Percentiles rank a stretch among this genome's conserved stretches.
phyloP scores from a whole-genome alignment of 2,888 invertebrate genomes.

The Eupithecia tripunctaria region DNA sequence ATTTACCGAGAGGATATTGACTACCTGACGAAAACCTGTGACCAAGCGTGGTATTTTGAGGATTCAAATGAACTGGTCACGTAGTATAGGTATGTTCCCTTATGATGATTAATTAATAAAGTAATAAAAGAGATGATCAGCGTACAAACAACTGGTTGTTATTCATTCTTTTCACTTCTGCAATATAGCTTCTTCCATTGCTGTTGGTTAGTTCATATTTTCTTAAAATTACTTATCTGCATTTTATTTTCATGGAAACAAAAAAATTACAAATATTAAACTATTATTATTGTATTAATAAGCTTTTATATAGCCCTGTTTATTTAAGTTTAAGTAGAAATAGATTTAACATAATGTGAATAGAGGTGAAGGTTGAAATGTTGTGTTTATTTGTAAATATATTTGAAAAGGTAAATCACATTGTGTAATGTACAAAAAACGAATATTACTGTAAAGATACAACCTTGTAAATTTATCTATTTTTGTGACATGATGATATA shows the following conservation, averaged over 20 bases:
- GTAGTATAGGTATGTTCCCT: too few species aligned
- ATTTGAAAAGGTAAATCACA: conserved; percentile 64
- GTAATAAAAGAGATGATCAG: neutral
- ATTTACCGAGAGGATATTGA: too few species aligned
- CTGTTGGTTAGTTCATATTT: conserved; percentile 2
- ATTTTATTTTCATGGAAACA: conserved; percentile 20
- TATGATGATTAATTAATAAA: too few species aligned
- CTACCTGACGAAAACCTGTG: too few species aligned
- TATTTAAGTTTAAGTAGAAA: conserved; percentile 57
- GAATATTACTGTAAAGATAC: conserved; percentile 70
- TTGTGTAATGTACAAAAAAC: conserved; percentile 78
- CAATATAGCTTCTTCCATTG: neutral
- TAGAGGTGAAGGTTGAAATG: conserved; percentile 69
- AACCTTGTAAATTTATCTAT: conserved; percentile 71
- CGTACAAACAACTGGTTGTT: neutral
- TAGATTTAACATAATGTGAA: conserved; percentile 65
- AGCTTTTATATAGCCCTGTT: conserved; percentile 71
- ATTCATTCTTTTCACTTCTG: neutral
- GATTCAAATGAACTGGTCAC: too few species aligned
- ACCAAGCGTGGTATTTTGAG: too few species aligned
- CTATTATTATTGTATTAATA: conserved; percentile 59
- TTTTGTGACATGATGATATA: conserved; percentile 81
- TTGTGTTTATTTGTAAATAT: conserved; percentile 81
- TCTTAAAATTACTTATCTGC: neutral
- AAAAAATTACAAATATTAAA: conserved; percentile 40